phyloP scores from a whole-genome alignment of 92 coral and sea anemone species.

The Siderastrea radians region DNA sequence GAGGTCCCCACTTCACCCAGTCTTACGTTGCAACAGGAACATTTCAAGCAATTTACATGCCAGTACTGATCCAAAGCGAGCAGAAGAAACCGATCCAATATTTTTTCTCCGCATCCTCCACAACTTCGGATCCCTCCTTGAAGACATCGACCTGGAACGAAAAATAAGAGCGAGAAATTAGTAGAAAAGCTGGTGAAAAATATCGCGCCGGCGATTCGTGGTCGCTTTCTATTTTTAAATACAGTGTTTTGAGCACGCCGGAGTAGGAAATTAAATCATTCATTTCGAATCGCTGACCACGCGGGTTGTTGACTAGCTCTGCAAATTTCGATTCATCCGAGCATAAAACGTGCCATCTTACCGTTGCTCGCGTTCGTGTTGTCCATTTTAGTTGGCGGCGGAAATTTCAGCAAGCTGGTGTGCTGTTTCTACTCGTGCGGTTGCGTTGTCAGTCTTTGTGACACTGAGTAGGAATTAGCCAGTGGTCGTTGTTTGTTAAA shows the following conservation, averaged over 20 bases:
- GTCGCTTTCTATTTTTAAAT: constrained; percentile 1
- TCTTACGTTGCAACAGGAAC: constrained; percentile 96
- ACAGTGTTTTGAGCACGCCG: background rate
- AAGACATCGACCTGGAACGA: constrained; percentile 79
- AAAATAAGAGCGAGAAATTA: constrained; percentile 28
- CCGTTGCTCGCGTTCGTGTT: constrained; percentile 52
- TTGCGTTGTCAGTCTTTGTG: constrained; percentile 59
- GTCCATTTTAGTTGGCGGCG: constrained; percentile 60
- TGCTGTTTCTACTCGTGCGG: constrained; percentile 41
- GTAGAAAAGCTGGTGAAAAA: background rate
- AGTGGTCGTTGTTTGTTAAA: constrained; percentile 82
- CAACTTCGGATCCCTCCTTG: constrained; percentile 81
- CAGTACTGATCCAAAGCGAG: constrained; percentile 98
- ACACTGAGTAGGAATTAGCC: constrained; percentile 81
- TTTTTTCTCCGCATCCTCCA: constrained; percentile 96
- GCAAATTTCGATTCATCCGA: constrained; percentile 25
- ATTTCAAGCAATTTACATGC: constrained; percentile 96
- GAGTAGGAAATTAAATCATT: background rate
- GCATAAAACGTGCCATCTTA: constrained; percentile 48
- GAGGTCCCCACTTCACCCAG: constrained; percentile 97
- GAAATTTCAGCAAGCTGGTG: constrained; percentile 28
- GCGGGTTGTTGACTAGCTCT: constrained; percentile 19
- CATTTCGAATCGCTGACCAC: background rate
- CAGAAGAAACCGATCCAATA: constrained; percentile 91
- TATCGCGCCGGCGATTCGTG: constrained; percentile 9